These are phyloP conservation scores for Goniozus legneri DNA, from an alignment of 1,140 invertebrate species.

Conservation along the genomic window DNA sequence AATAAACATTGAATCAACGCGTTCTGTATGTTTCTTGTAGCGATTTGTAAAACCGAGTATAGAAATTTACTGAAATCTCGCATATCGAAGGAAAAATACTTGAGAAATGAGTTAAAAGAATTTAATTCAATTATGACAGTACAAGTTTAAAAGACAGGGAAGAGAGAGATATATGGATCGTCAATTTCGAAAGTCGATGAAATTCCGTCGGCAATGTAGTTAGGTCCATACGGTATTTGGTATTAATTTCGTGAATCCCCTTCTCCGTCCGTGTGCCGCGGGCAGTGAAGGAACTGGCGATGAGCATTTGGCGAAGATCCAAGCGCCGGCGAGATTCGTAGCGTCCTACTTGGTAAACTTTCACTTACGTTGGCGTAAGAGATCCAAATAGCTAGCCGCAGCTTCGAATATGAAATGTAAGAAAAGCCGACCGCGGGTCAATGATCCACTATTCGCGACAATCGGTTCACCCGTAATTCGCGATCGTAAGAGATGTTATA, in stretches of 20 bases:
- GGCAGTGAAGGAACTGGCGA: constrained; percentile 15
- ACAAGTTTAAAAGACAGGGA: no score
- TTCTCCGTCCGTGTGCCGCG: neutral
- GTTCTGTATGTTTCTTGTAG: no score
- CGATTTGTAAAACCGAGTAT: no score
- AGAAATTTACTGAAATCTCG: no score
- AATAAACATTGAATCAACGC: no score
- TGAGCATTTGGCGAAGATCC: constrained; percentile 45
- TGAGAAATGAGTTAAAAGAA: no score
- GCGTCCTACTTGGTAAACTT: constrained; percentile 53
- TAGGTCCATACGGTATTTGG: neutral
- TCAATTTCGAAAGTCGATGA: constrained; percentile 11
- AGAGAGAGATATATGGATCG: neutral
- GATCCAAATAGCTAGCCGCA: constrained; percentile 34
- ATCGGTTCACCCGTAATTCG: no score
- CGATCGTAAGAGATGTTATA: no score
- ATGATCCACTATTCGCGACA: constrained; percentile 9
- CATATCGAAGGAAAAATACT: no score
- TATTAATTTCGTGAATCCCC: neutral
- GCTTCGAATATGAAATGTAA: constrained; percentile 17
- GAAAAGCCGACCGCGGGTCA: constrained; percentile 12
- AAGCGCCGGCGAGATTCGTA: constrained; percentile 22
- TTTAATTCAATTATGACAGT: no score
- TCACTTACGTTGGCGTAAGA: constrained; percentile 53
- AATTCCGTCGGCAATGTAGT: neutral